Base-by-base conservation (phyloP, 1,140 invertebrate species). In the Drosophila nigromelanica region DNA sequence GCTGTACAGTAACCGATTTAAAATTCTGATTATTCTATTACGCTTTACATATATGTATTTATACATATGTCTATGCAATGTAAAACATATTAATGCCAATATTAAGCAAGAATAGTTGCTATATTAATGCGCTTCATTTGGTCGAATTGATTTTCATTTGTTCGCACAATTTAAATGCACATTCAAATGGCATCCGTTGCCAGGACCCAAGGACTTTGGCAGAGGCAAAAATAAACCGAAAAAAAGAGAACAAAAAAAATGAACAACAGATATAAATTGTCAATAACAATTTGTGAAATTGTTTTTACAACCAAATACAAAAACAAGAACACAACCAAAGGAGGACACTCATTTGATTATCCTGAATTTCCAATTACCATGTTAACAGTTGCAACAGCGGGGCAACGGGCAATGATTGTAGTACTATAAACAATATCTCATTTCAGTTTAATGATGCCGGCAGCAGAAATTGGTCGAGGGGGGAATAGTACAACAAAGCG, bases 201-300 rank as follows among this genome's bases (percentile, higher is more conserved):
- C 42, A 39, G 54, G 43, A 40, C 37, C 15, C 24, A 51, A 18
- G 35, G 24, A 10, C 45, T 50, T 56, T 39, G 11, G 11, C 10
- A 21, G 8, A 21, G 18, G 12, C 6, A 54, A 50, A 35, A 33
- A 8, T 4, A 35, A 39, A 15, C 18, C 27, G 30, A 18, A 52
- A 58, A 60, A 51, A 48, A 61, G 14, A 8, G 11, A 56, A 43
- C 66, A 45, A 61, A 40, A 47, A 61, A 14, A 58, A 43, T 51
- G 33, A 61, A 62, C 68, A 68, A 75, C 75, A 81, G 68, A 68
- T 69, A 89, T 75, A 83, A 89, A 78, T 81, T 89, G 85, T 83
- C 85, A 79, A 76, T 79, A 89, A 77, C 83, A 89, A 89, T 89
- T 87, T 83, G 73, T 55, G 63, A 79, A 74, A 83, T 83, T 80